phyloP scores from a whole-genome alignment of 92 coral and sea anemone species.

The Nematostella vectensis region DNA sequence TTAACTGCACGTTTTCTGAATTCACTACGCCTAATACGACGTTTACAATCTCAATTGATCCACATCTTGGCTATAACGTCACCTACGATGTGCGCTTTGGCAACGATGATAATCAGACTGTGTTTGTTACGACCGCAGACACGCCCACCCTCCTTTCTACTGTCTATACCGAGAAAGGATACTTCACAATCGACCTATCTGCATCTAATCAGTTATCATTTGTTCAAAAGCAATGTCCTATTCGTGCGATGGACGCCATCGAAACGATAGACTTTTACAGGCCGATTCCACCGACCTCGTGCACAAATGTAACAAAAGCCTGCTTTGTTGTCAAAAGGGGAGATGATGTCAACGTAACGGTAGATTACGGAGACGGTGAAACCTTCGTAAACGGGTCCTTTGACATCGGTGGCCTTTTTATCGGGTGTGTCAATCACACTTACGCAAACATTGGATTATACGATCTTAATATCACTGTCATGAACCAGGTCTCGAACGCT shows the following conservation, averaged over 20 bases:
- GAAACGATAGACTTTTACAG: constrained; percentile 31
- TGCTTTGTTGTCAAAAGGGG: constrained; percentile 54
- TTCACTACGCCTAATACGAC: constrained; percentile 48
- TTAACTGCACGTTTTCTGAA: constrained; percentile 31
- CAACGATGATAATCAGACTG: constrained; percentile 10
- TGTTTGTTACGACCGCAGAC: constrained; percentile 10
- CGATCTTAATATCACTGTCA: constrained; percentile 44
- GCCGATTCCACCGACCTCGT: constrained; percentile 31
- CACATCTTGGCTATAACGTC: constrained; percentile 60
- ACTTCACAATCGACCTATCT: constrained; percentile 22
- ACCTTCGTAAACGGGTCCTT: constrained; percentile 57
- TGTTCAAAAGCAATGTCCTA: constrained; percentile 27
- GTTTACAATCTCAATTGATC: constrained; percentile 28
- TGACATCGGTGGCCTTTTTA: constrained; percentile 38
- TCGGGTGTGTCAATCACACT: constrained; percentile 47
- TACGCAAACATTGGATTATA: constrained; percentile 57
- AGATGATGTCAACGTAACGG: constrained; percentile 37
- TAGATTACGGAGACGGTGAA: constrained; percentile 56
- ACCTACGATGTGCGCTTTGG: constrained; percentile 36
- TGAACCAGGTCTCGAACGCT: constrained; percentile 59
- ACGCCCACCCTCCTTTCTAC: constrained; percentile 12
- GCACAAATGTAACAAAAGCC: constrained; percentile 37
- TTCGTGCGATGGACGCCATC: constrained; percentile 45
- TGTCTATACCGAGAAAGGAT: constrained; percentile 28
- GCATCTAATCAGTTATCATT: constrained; percentile 50